Percentiles rank a stretch among this genome's conserved stretches.
These are phyloP conservation scores for Lasiurus borealis DNA, from an alignment of 2,113 vertebrate genomes.

Conservation along the genomic window DNA sequence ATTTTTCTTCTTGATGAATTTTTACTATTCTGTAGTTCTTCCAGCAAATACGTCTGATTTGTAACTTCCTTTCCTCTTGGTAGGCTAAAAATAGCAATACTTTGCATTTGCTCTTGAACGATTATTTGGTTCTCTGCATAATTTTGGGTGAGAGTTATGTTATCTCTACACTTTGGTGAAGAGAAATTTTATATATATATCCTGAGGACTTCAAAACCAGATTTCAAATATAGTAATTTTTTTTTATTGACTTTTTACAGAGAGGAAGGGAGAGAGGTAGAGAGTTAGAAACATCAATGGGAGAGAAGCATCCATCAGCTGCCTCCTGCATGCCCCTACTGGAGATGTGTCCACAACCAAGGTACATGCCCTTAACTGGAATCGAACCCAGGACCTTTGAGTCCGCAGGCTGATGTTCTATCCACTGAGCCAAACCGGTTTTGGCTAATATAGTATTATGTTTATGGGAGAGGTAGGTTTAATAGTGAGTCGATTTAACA, in stretches of 20 bases:
- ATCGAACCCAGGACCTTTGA: too few species aligned
- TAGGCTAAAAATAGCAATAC: background rate
- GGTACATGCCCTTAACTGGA: too few species aligned
- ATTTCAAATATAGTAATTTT: background rate
- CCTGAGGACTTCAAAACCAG: too few species aligned
- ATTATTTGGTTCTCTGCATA: conserved; percentile 5
- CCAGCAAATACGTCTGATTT: background rate
- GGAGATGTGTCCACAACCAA: too few species aligned
- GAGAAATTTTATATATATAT: background rate
- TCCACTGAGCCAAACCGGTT: too few species aligned
- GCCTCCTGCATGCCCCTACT: too few species aligned
- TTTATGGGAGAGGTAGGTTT: background rate
- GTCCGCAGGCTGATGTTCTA: too few species aligned
- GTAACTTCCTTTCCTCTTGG: background rate
- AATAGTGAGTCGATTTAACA: background rate
- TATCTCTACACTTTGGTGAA: background rate
- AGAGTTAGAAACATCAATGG: too few species aligned
- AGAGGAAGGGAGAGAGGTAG: too few species aligned
- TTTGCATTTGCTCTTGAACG: conserved; percentile 3
- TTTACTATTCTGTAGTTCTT: background rate
- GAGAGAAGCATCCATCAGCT: too few species aligned
- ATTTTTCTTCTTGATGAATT: conserved; percentile 6
- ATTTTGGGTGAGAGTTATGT: background rate
- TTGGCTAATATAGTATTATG: background rate
- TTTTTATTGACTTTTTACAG: too few species aligned